Evolutionary conservation across 2,113 vertebrate genomes (phyloP).

Genomic region (Solenodon paradoxus): DNA sequence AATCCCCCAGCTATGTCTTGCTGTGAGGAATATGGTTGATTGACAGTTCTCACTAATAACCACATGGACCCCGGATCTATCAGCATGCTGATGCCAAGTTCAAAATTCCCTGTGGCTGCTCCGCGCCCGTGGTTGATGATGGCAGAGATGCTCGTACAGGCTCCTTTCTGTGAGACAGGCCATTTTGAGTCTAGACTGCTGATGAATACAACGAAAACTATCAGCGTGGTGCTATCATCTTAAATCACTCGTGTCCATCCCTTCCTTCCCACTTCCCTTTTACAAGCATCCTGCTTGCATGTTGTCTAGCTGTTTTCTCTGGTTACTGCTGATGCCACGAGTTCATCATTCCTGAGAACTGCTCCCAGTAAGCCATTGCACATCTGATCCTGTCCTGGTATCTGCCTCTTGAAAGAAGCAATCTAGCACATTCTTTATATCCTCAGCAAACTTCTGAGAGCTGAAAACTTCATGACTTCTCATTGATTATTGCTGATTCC

Average conservation of each 20-base stretch:
- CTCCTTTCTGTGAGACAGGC: neutral
- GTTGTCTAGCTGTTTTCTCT: neutral
- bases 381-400: neutral
- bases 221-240: neutral
- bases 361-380: neutral
- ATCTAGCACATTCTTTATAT: neutral
- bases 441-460: neutral
- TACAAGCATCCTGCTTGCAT: neutral
- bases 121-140: accelerated
- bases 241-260: too few relatives aligned
- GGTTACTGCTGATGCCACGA: neutral
- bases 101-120: neutral
- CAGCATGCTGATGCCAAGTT: neutral
- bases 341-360: neutral
- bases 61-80: neutral
- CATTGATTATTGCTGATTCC: neutral
- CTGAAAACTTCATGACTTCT: neutral
- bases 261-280: too few relatives aligned
- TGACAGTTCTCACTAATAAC: neutral
- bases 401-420: neutral
- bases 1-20: neutral
- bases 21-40: neutral
- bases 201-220: neutral
- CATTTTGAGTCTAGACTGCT: neutral
- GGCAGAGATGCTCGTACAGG: neutral